Evolutionary conservation across 2,797 vertebrate genomes (phyloP), one percentile per base, ranked within the genome.

Genomic region (Gadopsis marmoratus): DNA sequence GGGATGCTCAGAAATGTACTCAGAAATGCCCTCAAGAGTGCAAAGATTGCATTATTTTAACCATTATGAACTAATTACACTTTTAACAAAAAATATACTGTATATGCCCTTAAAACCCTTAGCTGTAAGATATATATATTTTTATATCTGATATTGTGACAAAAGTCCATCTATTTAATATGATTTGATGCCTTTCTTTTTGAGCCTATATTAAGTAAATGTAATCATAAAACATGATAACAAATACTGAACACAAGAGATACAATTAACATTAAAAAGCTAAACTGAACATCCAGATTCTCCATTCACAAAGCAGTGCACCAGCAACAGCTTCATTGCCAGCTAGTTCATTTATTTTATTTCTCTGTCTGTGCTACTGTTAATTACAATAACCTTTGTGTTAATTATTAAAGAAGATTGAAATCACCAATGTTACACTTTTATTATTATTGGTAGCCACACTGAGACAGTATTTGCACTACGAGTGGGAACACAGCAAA

Each of bases 81-180:
- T 91, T 94, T 95, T 91, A 91, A 88, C 74, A 6, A 78, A 80
- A 84, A 37, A 76, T 71, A 89, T 81, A 47, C 83, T 93, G 85
- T 92, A 92, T 88, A 92, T 93, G 83, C 91, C 93, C 92, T 89
- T 81, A 92, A 94, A 93, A 92, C 86, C 83, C 86, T 83, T 83
- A 86, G 84, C 90, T 92, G 93, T 93, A 92, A 95, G 85, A 96
- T 95, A 95, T 93, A 92, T 96, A 93, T 96, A 96, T 96, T 95
- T 96, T 95, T 96, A 92, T 96, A 96, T 94, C 89, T 92, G 88
- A 93, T 93, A 94, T 88, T 93, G 89, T 93, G 91, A 92, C 78
- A 87, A 82, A 88, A 79, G 78, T 92, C 88, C 91, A 90, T 90
- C 79, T 91, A 81, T 89, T 93, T 86, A 71, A 86, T 86, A 90